Evolutionary conservation across 1,140 invertebrate genomes (phyloP), one percentile per base, ranked within the genome.

Genomic region (Drosophila repletoides): DNA sequence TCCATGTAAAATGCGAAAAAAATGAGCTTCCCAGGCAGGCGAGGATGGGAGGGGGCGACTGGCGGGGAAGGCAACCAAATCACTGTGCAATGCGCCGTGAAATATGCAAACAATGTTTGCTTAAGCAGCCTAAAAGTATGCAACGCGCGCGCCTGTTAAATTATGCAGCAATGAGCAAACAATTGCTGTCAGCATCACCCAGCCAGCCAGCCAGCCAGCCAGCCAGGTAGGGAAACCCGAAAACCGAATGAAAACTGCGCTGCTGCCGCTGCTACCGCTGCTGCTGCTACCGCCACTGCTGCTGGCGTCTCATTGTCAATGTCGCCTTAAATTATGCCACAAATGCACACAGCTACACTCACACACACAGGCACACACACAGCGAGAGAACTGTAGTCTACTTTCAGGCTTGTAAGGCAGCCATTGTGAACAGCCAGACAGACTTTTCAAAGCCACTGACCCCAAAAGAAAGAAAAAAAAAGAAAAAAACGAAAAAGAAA

Each of bases 81-180:
- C 80, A 68, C 61, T 80, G 80, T 79, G 81, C 77, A 76, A 72
- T 86, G 70, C 80, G 58, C 75, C 63, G 80, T 87, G 75, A 86
- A 86, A 86, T 86, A 86, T 86, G 80, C 75, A 87, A 86, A 86
- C 72, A 86, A 86, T 86, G 79, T 58, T 33, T 61, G 58, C 65
- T 74, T 75, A 75, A 80, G 72, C 72, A 72, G 69, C 72, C 52
- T 53, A 69, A 76, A 72, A 72, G 56, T 75, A 74, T 75, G 72
- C 76, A 80, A n/a, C n/a, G 34, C 34, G 26, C 38, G 56, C 24
- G 41, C 41, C 43, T 68, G 63, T 66, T 69, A 76, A 80, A 86
- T 86, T 86, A 86, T 86, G 80, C 80, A 86, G 81, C 81, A 75
- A 80, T 65, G 75, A 65, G 72, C 75, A 86, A 84, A 80, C 75